Evolutionary conservation across 2,113 vertebrate genomes (phyloP), one percentile per base, ranked within the genome.

Genomic region (Felis chaus): DNA sequence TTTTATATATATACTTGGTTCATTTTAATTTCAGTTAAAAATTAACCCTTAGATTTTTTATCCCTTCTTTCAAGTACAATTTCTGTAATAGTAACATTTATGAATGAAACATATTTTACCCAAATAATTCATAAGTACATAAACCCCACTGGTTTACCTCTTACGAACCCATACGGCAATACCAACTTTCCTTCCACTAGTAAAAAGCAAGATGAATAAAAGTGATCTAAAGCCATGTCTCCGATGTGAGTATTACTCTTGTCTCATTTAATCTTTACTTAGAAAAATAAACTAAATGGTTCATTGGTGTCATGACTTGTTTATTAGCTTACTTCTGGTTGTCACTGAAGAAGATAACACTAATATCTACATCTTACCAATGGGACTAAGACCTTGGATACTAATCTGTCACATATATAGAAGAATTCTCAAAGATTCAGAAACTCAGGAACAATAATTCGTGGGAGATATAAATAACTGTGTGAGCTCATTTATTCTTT

Each of bases 251-350:
- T 78, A 83, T 53, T 95, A 89, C 25, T 85, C 14, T n/a, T 50
- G 41, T n/a, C 23, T 84, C 84, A 39, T 76, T 92, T 90, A 66
- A 94, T 63, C 27, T 95, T 97, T 78, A 91, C 50, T 98, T 96
- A 88, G 33, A 84, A 87, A 86, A 11, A 90, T 13, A 94, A 3
- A 68, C 4, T 6, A 82, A 89, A 86, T 41, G 10, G 76, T 96
- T 97, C 50, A 29, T 1, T 96, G 53, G 63, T 81, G 12, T n/a
- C 63, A 53, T 16, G 16, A n/a, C 12, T 95, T 88, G 10, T 55
- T 95, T 89, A 95, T 78, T 36, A 92, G n/a, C 19, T 92, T 80
- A 53, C 10, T 92, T 90, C 25, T 91, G n/a, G 7, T 88, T 88
- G 10, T 31, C 31, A 80, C 11, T 81, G 71, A 71, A 11, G 29